Evolutionary conservation across 2,113 vertebrate genomes (phyloP), one percentile per base, ranked within the genome.

Genomic region (Empidonax alnorum): DNA sequence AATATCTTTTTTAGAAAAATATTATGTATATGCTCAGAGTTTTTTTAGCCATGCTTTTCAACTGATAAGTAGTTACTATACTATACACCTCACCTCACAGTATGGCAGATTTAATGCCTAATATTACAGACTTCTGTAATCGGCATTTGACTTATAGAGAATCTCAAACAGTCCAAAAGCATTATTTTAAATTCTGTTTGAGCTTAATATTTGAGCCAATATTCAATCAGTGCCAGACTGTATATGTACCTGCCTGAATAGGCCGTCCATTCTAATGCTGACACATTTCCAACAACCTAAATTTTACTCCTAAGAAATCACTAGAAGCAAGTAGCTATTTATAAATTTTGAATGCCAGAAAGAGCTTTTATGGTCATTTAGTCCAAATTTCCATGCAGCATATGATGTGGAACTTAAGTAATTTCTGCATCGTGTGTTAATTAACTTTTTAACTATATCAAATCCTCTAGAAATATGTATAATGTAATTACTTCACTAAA

Each of bases 221-320:
- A 69, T 19, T 75, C 39, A 76, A 53, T 61, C 53, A 73, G 62
- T 87, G 78, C 20, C 87, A 85, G 52, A 67, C 19, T 93, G 53
- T 39, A 11, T 74, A 33, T 66, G 8, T 46, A 24, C 61, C 67
- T 94, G 67, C 21, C 66, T 95, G 52, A 85, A 73, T 14, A 79
- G 44, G 20, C 73, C 16, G 42, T 94, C 62, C 19, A 44, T 31
- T 42, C 62, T 61, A n/a, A 66, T 30, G 23, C 31, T 80, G 53
- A 68, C 58, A 52, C 3, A 4, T 47, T 49, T 35, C 23, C 59
- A 87, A 69, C 28, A 53, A 50, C 59, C 31, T 59, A 91, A 85
- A 80, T 83, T 62, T 87, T 33, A 27, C 41, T 94, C 53, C 41
- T 85, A 80, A 76, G 78, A 91, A 95, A 94, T 77, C 42, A 84